phyloP scores from a whole-genome alignment of 2,888 invertebrate genomes.

The Slavum lentiscoides region DNA sequence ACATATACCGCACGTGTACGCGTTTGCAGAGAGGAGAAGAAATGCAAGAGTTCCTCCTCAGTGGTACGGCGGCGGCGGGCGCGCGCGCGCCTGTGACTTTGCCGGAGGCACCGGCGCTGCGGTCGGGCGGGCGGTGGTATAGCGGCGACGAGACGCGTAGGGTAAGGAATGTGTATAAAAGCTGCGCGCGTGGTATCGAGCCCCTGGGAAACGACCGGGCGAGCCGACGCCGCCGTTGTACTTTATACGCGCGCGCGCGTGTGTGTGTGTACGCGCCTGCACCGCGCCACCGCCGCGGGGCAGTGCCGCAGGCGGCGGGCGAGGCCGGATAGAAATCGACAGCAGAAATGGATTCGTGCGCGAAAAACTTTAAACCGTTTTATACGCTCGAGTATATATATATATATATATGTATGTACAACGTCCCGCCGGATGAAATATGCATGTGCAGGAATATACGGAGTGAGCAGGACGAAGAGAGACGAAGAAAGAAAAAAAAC shows the following conservation, averaged over 20 bases:
- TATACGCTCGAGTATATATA: not conserved
- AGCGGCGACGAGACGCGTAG: not conserved
- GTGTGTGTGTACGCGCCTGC: no score
- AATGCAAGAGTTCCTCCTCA: not conserved
- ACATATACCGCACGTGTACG: not conserved
- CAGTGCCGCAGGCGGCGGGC: not conserved
- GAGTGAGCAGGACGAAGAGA: no score
- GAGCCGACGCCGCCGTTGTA: not conserved
- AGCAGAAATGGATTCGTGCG: conserved; percentile 34
- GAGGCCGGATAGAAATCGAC: conserved; percentile 46
- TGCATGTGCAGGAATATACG: not conserved
- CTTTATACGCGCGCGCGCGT: no score
- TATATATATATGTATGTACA: not conserved
- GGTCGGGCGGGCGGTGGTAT: not conserved
- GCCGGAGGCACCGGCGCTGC: not conserved
- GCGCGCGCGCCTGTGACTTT: not conserved
- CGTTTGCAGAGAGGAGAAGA: not conserved
- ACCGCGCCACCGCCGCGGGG: no score
- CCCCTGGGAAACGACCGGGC: conserved; percentile 50
- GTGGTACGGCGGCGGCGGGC: not conserved
- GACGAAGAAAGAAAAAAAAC: not conserved
- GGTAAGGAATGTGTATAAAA: conserved; percentile 29
- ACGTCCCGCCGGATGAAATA: conserved; percentile 40
- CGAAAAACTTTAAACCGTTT: conserved; percentile 51
- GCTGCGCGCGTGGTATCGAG: conserved; percentile 21